Percentiles rank a stretch among this genome's conserved stretches.
phyloP scores from a whole-genome alignment of 2,888 invertebrate genomes.

The Geophilus truncorum region DNA sequence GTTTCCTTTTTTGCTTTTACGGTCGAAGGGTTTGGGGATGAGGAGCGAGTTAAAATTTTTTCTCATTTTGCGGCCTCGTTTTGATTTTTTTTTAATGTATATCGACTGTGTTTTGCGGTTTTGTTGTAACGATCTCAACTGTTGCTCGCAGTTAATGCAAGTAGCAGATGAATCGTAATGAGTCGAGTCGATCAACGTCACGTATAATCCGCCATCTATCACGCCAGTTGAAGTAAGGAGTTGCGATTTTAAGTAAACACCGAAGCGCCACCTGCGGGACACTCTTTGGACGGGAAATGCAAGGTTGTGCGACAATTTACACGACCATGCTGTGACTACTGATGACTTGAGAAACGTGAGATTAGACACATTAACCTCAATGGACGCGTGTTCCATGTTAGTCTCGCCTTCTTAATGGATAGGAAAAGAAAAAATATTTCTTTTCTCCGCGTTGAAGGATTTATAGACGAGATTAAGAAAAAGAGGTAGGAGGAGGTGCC shows the following conservation, averaged over 20 bases:
- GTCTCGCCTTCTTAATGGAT: conserved; percentile 10
- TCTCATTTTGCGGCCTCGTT: background rate
- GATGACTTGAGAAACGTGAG: background rate
- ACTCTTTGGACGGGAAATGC: background rate
- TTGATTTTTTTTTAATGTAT: background rate
- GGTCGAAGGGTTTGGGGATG: background rate
- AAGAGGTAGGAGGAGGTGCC: conserved; percentile 5
- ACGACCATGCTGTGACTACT: background rate
- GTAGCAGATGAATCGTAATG: background rate
- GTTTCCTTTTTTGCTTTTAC: background rate
- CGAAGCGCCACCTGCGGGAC: background rate
- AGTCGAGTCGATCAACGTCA: background rate
- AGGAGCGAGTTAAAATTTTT: background rate
- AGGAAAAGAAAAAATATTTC: background rate
- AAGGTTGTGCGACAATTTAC: background rate
- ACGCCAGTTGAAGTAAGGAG: background rate
- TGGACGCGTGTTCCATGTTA: conserved; percentile 4
- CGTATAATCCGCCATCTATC: background rate
- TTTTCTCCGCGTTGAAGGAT: background rate
- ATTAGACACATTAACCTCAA: background rate
- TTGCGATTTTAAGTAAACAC: background rate
- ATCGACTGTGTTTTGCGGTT: background rate
- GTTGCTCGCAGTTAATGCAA: background rate
- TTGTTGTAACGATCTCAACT: background rate
- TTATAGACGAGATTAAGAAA: background rate